Base-by-base conservation (phyloP, 2,888 invertebrate species). In the Polyommatus icarus region DNA sequence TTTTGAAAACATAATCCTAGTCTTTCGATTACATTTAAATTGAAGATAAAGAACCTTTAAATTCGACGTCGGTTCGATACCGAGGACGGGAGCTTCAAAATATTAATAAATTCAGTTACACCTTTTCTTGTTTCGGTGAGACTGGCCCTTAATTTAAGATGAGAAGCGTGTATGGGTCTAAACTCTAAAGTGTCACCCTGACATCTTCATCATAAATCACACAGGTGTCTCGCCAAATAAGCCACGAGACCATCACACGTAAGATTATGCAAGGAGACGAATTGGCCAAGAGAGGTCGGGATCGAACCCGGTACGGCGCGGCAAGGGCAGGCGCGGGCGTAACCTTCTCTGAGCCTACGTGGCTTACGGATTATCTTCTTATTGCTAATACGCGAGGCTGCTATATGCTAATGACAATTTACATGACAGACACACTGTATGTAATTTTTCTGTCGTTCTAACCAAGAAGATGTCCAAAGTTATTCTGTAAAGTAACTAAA, bases 321-420 rank as follows among this genome's bases (percentile, higher is more conserved):
- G 75, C 83, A 83, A 83, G 83, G 83, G 83, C 83, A 78, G 71
- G 82, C 82, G 82, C 80, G 79, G 83, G 82, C 80, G 82, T 79
- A 73, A 59, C 79, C 78, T 78, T 73, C 78, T 24, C 24, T 24
- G 71, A 8, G 76, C 32, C 15, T 40, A 77, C 73, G 73, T 73
- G 73, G 73, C 20, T 46, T n/a, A 24, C 24, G 73, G 73, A 73
- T 73, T 73, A 73, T 73, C 73, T 73, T 73, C 15, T 36, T 71
- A 36, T 18, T 71, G 71, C 71, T 36, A 71, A 71, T 71, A 32
- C 15, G 32, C 71, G 32, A 71, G 71, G 71, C 71, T 12, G 24
- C 18, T 12, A 4, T 61, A 61, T 61, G 61, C 61, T 61, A 12
- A 61, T 61, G 61, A 54, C 10, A 61, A 10, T 61, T 20, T 61